Evolutionary conservation across 1,140 invertebrate genomes (phyloP).

Genomic region (Gerris buenoi): DNA sequence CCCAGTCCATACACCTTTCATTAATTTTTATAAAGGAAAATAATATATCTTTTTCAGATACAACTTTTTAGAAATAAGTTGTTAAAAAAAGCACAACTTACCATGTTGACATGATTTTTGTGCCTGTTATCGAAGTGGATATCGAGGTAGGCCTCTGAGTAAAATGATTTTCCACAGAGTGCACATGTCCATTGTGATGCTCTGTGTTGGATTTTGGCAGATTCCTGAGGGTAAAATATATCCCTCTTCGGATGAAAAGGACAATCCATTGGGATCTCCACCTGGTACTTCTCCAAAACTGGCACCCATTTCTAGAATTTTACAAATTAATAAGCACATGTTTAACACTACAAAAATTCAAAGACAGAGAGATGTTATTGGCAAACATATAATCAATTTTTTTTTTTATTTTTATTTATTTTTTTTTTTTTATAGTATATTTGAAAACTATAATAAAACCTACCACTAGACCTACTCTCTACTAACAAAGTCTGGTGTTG

Average conservation of each 20-base stretch:
- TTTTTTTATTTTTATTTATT: too few species aligned
- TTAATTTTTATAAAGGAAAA: too few species aligned
- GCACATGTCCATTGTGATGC: slow-evolving; percentile 80
- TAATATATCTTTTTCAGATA: too few species aligned
- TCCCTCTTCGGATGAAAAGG: slow-evolving; percentile 75
- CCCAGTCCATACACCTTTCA: too few species aligned
- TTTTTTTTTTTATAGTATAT: background rate
- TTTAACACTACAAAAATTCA: too few species aligned
- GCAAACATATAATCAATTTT: too few species aligned
- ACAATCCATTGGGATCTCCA: slow-evolving; percentile 70
- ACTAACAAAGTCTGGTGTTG: too few species aligned
- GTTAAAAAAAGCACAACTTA: too few species aligned
- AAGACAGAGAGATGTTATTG: too few species aligned
- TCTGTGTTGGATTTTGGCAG: slow-evolving; percentile 61
- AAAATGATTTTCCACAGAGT: slow-evolving; percentile 82
- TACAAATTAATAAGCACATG: background rate
- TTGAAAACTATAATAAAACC: too few species aligned
- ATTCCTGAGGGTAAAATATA: slow-evolving; percentile 69
- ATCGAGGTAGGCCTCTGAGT: slow-evolving; percentile 74
- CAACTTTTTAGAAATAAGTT: too few species aligned
- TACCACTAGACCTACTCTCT: too few species aligned
- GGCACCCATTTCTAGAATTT: slow-evolving; percentile 65
- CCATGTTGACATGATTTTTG: slow-evolving; percentile 67
- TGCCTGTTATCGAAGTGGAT: slow-evolving; percentile 81
- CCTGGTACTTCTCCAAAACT: slow-evolving; percentile 67